Evolutionary conservation across 2,888 invertebrate species (phyloP), one percentile per base, ranked within the genome.

Genomic region (Rhagium mordax): DNA sequence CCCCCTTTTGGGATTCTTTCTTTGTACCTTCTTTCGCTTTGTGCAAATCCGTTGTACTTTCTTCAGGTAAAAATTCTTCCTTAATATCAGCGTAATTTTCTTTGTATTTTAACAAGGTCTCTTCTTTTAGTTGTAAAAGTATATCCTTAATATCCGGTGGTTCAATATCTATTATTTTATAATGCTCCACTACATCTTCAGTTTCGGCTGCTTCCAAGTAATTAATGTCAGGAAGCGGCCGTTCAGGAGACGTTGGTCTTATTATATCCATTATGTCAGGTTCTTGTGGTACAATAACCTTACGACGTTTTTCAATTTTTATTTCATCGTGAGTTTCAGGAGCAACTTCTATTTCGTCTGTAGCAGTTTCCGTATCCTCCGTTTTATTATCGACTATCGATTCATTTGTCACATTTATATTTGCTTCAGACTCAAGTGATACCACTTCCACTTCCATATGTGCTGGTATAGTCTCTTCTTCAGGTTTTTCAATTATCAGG

Each of bases 151-250:
- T 69, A 47, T 71, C 75, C 48, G 47, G 24, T 70, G 67, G 21
- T 21, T 57, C 21, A 21, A 24, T 15, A 8, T 67, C 57, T 13
- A 57, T 24, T 21, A 57, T 15, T 41, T 55, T 47, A 29, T 41
- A 18, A 8, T 57, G 47, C n/a, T 29, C n/a, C 3, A 6, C 16
- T 51, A 53, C 20, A 18, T 53, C 13, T n/a, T 5, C 10, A 49
- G 61, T 47, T n/a, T 59, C 65, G 29, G 70, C 62, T 33, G 77
- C 71, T 55, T 74, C 70, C 15, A 78, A 53, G 55, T 78, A 77
- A 8, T 70, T 61, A 27, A 79, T 76, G 18, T 78, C 77, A 20
- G 76, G 77, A 33, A 78, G 60, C 47, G 77, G 74, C 66, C 59
- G 65, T 62, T 72, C 76, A 48, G 77, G 77, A 21, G 74, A 78